Conservation (phyloP, 2,113 vertebrate species). For the Gasterosteus nipponicus region DNA sequence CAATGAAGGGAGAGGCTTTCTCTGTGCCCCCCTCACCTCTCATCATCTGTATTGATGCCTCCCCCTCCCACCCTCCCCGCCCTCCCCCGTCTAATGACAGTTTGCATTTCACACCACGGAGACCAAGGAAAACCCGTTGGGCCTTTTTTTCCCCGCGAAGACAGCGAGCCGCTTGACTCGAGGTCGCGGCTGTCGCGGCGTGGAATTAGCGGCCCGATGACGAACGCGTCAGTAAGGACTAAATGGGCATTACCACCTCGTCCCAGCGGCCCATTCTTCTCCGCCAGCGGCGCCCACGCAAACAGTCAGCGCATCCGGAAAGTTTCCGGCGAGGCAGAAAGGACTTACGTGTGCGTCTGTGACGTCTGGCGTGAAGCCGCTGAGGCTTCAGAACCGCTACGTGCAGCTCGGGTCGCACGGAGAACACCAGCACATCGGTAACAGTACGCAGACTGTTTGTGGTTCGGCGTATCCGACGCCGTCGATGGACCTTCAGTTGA, state of each 20-base stretch:
- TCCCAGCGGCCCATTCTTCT: conserved; percentile 54
- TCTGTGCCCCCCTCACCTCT: conserved; percentile 51
- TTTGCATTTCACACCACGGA: conserved; percentile 71
- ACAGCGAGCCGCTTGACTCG: conserved; percentile 70
- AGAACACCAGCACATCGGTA: too few species aligned
- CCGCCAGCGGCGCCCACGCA: conserved; percentile 18
- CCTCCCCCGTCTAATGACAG: conserved; percentile 72
- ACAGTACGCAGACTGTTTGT: too few species aligned
- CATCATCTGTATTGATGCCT: conserved; percentile 74
- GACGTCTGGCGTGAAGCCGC: conserved; percentile 13
- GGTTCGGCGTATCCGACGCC: too few species aligned
- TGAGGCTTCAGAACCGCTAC: not conserved
- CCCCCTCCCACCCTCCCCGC: conserved; percentile 50
- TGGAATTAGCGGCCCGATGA: conserved; percentile 69
- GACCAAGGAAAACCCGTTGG: conserved; percentile 68
- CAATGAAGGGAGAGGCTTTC: conserved; percentile 72
- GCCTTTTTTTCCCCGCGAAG: conserved; percentile 51
- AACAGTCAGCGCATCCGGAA: conserved; percentile 59
- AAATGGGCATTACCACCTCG: conserved; percentile 55
- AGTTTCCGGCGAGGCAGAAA: conserved; percentile 63
- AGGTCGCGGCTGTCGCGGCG: conserved; percentile 40
- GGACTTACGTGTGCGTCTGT: conserved; percentile 32
- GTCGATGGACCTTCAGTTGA: too few species aligned
- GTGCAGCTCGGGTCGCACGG: too few species aligned
- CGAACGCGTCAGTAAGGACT: conserved; percentile 68